These are phyloP conservation scores for Xylocampa areola DNA, from an alignment of 2,888 invertebrate species.

Conservation along the genomic window DNA sequence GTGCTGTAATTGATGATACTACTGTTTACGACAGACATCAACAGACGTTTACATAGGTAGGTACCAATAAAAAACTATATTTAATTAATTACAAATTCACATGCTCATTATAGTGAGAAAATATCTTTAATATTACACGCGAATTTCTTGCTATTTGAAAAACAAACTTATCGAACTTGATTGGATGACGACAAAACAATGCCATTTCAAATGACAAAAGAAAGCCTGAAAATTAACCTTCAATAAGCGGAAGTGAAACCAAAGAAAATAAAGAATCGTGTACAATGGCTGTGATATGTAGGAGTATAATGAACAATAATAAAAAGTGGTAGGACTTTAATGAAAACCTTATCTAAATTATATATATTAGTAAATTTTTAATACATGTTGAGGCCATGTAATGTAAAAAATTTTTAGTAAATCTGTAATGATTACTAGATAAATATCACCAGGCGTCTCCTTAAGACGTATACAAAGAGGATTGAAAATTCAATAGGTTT, in stretches of 20 bases:
- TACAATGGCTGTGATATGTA: background rate
- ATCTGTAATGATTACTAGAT: no score
- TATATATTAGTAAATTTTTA: no score
- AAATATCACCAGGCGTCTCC: no score
- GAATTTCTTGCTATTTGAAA: slow-evolving; percentile 31
- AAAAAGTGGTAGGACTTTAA: no score
- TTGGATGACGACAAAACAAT: slow-evolving; percentile 22
- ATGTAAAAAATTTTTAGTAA: no score
- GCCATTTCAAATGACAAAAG: slow-evolving; percentile 1
- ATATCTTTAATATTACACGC: slow-evolving; percentile 16
- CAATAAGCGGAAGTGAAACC: slow-evolving; percentile 14
- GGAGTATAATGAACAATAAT: no score
- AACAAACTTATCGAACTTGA: slow-evolving; percentile 20
- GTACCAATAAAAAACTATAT: background rate
- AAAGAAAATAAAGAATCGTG: slow-evolving; percentile 1
- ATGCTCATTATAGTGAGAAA: slow-evolving; percentile 2
- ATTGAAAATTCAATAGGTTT: no score
- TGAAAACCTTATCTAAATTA: no score
- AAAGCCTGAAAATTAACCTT: slow-evolving; percentile 20
- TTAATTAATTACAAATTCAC: background rate
- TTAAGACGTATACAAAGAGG: no score
- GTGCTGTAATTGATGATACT: slow-evolving; percentile 16
- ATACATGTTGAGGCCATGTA: no score
- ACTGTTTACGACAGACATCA: background rate
- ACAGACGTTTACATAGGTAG: no score